phyloP scores from a whole-genome alignment of 2,888 invertebrate genomes.

The Rhyacophila evoluta region DNA sequence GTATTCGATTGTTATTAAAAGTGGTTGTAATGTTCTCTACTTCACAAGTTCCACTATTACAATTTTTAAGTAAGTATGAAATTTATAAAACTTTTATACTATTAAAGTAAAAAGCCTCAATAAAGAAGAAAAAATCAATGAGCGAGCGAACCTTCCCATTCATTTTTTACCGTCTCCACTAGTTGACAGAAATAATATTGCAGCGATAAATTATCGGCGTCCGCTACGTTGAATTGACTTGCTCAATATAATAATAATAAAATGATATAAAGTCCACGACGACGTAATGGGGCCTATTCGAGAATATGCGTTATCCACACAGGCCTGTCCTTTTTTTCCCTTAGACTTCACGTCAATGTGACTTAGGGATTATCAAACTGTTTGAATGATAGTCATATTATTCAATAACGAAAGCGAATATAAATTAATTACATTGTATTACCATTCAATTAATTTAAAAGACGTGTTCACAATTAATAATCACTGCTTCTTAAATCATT shows the following conservation, averaged over 20 bases:
- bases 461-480: no score
- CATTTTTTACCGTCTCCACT: not conserved
- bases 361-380: not conserved
- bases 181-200: not conserved
- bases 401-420: no score
- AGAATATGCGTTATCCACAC: not conserved
- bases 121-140: not conserved
- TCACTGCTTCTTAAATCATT: no score
- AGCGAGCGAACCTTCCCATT: not conserved
- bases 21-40: no score
- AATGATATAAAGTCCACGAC: not conserved
- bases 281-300: not conserved
- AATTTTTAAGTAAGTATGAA: no score
- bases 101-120: no score
- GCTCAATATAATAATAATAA: slow-evolving; percentile 5
- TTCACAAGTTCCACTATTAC: no score
- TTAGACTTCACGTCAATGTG: not conserved
- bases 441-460: no score
- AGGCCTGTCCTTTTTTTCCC: not conserved
- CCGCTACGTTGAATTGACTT: slow-evolving; percentile 4
- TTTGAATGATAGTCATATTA: not conserved
- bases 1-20: no score
- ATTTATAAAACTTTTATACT: no score
- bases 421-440: no score
- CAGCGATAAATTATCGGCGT: not conserved